phyloP scores from a whole-genome alignment of 2,888 invertebrate species.

The Tipula confusa region DNA sequence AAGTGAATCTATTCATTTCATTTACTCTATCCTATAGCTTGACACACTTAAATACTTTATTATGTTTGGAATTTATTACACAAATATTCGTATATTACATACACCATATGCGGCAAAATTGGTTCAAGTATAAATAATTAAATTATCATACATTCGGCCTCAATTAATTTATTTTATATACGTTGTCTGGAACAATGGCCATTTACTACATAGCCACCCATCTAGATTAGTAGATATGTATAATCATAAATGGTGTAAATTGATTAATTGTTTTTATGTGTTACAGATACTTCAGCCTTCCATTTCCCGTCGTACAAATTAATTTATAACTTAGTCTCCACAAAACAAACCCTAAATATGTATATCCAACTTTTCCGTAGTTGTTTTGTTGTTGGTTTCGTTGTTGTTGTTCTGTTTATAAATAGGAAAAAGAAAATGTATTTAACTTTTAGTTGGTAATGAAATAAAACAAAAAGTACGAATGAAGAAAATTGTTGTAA shows the following conservation, averaged over 20 bases:
- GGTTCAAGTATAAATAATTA: not conserved
- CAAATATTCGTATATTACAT: not conserved
- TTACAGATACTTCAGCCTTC: not conserved
- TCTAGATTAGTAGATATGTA: not conserved
- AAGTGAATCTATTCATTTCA: not conserved
- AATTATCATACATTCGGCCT: not conserved
- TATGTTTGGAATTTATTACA: not conserved
- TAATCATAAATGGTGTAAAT: not conserved
- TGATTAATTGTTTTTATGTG: conserved; percentile 20
- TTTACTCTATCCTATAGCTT: not conserved
- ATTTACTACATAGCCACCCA: not conserved
- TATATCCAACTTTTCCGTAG: not conserved
- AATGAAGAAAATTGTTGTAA: not conserved
- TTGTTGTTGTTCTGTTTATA: not conserved
- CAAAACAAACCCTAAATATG: not conserved
- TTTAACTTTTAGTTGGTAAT: conserved; percentile 4
- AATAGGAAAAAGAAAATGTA: not conserved
- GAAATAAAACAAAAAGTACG: not conserved
- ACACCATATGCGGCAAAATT: not conserved
- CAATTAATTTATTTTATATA: not conserved
- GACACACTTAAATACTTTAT: not conserved
- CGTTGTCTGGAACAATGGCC: not conserved
- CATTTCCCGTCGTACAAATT: not conserved
- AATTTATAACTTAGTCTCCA: not conserved
- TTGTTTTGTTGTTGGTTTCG: too few species aligned